Evolutionary conservation across 2,797 vertebrate species (phyloP).

Genomic region (Gymnopithys bicolor): DNA sequence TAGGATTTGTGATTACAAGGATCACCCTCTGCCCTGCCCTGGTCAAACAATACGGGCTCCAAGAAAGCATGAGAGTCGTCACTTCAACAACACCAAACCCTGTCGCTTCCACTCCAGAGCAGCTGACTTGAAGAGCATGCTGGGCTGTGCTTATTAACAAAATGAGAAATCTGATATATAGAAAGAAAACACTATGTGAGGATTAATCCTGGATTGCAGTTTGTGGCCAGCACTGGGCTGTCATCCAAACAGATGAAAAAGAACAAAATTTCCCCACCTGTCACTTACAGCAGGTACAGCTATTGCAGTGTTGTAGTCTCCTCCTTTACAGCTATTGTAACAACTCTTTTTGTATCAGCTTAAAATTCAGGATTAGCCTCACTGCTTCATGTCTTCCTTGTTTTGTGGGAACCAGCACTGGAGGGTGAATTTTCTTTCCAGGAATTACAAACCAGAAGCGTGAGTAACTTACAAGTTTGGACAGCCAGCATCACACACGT

Average conservation of each 20-base stretch:
- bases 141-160: slow-evolving; percentile 78
- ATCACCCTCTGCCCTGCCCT: background rate
- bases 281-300: slow-evolving; percentile 68
- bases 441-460: slow-evolving; percentile 67
- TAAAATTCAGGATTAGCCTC: slow-evolving; percentile 62
- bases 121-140: slow-evolving; percentile 78
- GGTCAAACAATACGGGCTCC: slow-evolving; percentile 54
- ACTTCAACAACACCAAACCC: slow-evolving; percentile 75
- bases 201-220: slow-evolving; percentile 76
- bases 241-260: slow-evolving; percentile 64
- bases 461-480: slow-evolving; percentile 73
- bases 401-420: slow-evolving; percentile 56
- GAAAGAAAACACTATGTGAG: slow-evolving; percentile 79
- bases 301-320: background rate
- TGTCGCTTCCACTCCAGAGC: slow-evolving; percentile 70
- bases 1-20: slow-evolving; percentile 59
- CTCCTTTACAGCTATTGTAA: slow-evolving; percentile 38
- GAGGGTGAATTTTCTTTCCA: slow-evolving; percentile 75
- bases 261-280: slow-evolving; percentile 64
- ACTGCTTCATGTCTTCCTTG: slow-evolving; percentile 57
- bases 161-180: slow-evolving; percentile 80
- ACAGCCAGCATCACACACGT: slow-evolving; percentile 50
- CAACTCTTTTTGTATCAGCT: slow-evolving; percentile 42
- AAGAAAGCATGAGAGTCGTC: slow-evolving; percentile 57
- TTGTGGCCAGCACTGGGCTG: slow-evolving; percentile 70